Evolutionary conservation across 2,797 vertebrate species (phyloP), one percentile per base, ranked within the genome.

Genomic region (Chelmon rostratus): DNA sequence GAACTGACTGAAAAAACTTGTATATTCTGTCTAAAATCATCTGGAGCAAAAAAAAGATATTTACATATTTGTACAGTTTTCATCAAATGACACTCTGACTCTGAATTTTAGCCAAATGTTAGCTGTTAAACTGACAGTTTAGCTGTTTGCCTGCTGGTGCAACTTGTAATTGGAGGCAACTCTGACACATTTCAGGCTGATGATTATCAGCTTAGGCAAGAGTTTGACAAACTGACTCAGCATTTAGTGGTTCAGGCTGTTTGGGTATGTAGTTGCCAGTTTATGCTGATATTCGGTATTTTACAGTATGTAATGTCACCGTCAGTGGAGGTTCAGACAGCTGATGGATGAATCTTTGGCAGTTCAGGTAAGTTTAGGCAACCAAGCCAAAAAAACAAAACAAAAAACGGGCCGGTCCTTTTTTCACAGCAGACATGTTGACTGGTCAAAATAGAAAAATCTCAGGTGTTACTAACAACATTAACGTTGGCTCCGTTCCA

Each of bases 171-270:
- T 47, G 23, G 33, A 35, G 16, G 21, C 25, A 59, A 49, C 21
- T n/a, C 25, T 11, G 21, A 25, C 73, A 19, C 21, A 37, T 62
- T 40, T 77, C 73, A 53, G 49, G 18, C 62, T 8, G 54, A 59
- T 58, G 21, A 8, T 67, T 28, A 57, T 59, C 46, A 19, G 18
- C 23, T 76, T 15, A 33, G 47, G 49, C 47, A 49, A 42, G 40
- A 7, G 23, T 66, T 42, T 58, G 40, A 71, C 56, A 47, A 58
- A 6, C 62, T 49, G 66, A 66, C 25, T 79, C 81, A 70, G 76
- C 66, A 10, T 42, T 68, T 62, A 64, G 9, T 50, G 40, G 6
- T 57, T 46, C 2, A 42, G 6, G 12, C 35, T 56, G 28, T 33
- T 12, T 1, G 6, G 31, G 53, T 57, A 7, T 69, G 25, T 82